Conservation (phyloP, 2,888 invertebrate genomes). For the Machimus rusticus region DNA sequence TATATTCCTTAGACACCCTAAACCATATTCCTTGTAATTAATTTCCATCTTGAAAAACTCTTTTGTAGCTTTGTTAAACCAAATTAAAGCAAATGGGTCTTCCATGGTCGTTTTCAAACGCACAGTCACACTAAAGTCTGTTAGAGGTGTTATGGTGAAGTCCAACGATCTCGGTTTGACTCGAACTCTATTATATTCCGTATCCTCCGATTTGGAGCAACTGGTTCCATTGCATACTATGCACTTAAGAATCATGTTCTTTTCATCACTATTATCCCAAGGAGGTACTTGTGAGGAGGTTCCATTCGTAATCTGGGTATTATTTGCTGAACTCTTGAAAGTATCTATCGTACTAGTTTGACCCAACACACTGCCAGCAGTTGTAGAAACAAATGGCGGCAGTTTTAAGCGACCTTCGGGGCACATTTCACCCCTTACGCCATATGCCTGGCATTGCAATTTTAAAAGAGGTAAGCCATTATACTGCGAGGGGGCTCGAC, state of each 20-base stretch:
- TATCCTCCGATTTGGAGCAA: neutral
- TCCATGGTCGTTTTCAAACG: neutral
- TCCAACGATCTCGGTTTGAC: neutral
- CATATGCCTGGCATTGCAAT: neutral
- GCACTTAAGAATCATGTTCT: neutral
- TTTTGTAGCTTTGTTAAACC: conserved; percentile 55
- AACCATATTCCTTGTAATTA: conserved; percentile 54
- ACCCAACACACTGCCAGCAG: neutral
- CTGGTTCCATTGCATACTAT: conserved; percentile 13
- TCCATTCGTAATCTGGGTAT: neutral
- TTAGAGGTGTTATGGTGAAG: neutral
- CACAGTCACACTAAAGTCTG: conserved; percentile 34
- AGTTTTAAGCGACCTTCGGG: neutral
- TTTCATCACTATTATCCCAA: neutral
- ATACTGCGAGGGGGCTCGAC: neutral
- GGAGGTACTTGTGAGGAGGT: neutral
- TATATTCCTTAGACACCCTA: conserved; percentile 54
- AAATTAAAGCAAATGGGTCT: conserved; percentile 52
- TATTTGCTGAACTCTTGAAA: neutral
- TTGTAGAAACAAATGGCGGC: neutral
- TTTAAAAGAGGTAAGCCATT: neutral
- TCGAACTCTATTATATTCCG: conserved; percentile 20
- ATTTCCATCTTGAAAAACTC: conserved; percentile 52
- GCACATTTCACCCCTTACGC: neutral
- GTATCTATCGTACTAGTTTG: neutral